Evolutionary conservation across 2,888 invertebrate species (phyloP).

Genomic region (Catocala fraxini): DNA sequence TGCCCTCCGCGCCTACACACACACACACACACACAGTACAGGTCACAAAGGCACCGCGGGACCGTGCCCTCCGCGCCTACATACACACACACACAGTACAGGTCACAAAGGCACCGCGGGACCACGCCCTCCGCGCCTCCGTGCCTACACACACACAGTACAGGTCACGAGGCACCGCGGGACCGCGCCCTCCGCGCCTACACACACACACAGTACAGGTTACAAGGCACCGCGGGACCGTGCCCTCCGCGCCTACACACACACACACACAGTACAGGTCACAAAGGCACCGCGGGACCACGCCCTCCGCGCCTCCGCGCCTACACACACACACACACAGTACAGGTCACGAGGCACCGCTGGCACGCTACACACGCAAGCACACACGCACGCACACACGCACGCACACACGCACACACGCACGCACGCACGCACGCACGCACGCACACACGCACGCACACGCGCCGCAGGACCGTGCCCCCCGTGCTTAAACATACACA

Average conservation of each 20-base stretch:
- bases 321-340: too few species aligned
- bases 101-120: constrained; percentile 70
- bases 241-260: not conserved
- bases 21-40: too few species aligned
- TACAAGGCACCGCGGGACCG: constrained; percentile 61
- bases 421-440: too few species aligned
- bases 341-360: constrained; percentile 55
- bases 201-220: not conserved
- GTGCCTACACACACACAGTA: constrained; percentile 34
- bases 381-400: constrained; percentile 4
- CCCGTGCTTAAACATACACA: constrained; percentile 34
- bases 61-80: constrained; percentile 43
- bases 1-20: constrained; percentile 42
- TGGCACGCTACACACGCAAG: constrained; percentile 52
- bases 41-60: constrained; percentile 58
- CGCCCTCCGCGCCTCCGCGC: constrained; percentile 43
- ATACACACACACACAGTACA: too few species aligned
- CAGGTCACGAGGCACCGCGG: constrained; percentile 59
- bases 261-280: too few species aligned
- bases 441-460: too few species aligned
- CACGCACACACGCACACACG: too few species aligned
- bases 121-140: constrained; percentile 83
- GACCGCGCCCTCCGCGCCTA: constrained; percentile 50
- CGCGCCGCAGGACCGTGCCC: constrained; percentile 65
- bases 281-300: constrained; percentile 64